A percentile compares a stretch with the other conserved stretches of the same genome.
Evolutionary conservation across 2,797 vertebrate species (phyloP).

Genomic region (Phataginus tetradactyla): DNA sequence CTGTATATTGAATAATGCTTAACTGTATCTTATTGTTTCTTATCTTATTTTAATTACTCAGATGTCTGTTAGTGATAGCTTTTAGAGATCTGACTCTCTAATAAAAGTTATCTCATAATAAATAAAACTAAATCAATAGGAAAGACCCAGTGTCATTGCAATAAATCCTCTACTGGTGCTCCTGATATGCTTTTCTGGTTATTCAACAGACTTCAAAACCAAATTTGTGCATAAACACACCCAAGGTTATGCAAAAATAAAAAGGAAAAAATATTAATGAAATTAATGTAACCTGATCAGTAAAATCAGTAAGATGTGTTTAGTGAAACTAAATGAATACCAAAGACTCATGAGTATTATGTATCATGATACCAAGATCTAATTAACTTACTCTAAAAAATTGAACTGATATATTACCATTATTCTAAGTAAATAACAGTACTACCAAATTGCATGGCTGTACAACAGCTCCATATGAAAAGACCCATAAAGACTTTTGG

Average conservation of each 20-base stretch:
- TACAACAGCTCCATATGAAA: not conserved
- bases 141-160: not conserved
- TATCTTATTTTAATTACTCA: not conserved
- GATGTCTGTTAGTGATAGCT: not conserved
- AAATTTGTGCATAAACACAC: not conserved
- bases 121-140: not conserved
- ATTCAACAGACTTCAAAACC: not conserved
- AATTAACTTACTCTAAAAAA: not conserved
- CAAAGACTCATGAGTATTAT: not conserved
- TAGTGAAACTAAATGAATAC: not conserved
- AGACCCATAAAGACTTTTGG: not conserved
- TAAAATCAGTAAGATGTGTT: not conserved
- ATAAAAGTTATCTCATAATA: not conserved
- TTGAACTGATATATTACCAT: not conserved
- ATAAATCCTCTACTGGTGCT: not conserved
- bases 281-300: not conserved
- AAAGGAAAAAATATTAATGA: not conserved
- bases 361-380: not conserved
- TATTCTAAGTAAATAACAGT: not conserved
- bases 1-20: not conserved
- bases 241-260: not conserved
- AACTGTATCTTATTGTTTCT: not conserved
- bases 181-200: not conserved
- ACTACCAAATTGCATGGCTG: not conserved
- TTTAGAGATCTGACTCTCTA: not conserved